Percentiles rank a stretch among this genome's conserved stretches.
Conservation (phyloP, 1,140 invertebrate genomes). For the Ephestia elutella region DNA sequence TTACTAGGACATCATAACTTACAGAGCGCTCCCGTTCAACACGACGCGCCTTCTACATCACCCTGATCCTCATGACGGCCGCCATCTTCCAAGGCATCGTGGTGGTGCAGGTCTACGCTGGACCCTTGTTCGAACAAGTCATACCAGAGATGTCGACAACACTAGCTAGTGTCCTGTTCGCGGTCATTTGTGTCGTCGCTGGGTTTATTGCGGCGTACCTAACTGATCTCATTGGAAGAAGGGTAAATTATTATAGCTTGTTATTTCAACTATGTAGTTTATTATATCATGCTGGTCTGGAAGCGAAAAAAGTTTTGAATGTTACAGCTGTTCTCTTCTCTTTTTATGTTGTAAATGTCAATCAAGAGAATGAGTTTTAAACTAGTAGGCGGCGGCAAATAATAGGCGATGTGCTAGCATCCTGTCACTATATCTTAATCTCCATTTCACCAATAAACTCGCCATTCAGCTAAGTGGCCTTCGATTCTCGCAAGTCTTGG, state of each 20-base stretch:
- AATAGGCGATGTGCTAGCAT: too few relatives aligned
- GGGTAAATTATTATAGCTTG: constrained; percentile 21
- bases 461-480: too few relatives aligned
- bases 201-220: constrained; percentile 33
- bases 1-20: constrained; percentile 7
- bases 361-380: too few relatives aligned
- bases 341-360: too few relatives aligned
- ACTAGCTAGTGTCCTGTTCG: constrained; percentile 32
- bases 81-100: constrained; percentile 42
- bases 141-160: constrained; percentile 34
- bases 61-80: constrained; percentile 25
- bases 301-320: too few relatives aligned
- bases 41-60: constrained; percentile 21
- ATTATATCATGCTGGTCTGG: too few relatives aligned
- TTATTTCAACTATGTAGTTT: neutral
- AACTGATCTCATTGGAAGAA: constrained; percentile 33
- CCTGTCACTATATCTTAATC: too few relatives aligned
- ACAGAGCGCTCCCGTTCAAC: constrained; percentile 19
- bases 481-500: too few relatives aligned
- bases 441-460: too few relatives aligned
- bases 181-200: constrained; percentile 21
- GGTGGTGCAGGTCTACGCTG: constrained; percentile 41
- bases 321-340: too few relatives aligned
- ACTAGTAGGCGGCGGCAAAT: too few relatives aligned
- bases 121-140: constrained; percentile 34